Conservation (phyloP, 1,140 invertebrate genomes). For the Dryas iulia region DNA sequence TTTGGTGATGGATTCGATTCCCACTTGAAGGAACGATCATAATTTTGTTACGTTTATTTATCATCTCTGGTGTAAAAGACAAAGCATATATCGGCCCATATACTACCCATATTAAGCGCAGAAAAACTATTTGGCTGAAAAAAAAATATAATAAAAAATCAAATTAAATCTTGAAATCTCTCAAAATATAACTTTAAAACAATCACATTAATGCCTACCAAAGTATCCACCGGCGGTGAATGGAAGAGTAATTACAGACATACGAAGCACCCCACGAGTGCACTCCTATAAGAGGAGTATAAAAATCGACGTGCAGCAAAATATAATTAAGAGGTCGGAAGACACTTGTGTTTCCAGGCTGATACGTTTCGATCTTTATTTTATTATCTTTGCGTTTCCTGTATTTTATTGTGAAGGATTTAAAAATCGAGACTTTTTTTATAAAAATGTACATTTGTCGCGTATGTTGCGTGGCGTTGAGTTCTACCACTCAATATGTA, state of each 20-base stretch:
- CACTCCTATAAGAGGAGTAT: not conserved
- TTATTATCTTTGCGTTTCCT: not conserved
- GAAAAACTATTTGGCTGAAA: too few species aligned
- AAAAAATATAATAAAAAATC: too few species aligned
- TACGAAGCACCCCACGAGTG: not conserved
- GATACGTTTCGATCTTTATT: not conserved
- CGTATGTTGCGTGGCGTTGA: not conserved
- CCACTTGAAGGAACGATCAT: too few species aligned
- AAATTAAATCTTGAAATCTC: too few species aligned
- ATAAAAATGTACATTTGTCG: too few species aligned
- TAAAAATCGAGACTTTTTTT: too few species aligned
- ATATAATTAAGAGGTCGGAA: not conserved
- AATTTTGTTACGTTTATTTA: too few species aligned
- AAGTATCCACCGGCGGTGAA: not conserved
- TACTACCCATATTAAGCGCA: too few species aligned
- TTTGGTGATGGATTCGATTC: too few species aligned
- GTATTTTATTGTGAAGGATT: not conserved
- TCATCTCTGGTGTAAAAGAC: too few species aligned
- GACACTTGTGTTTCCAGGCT: not conserved
- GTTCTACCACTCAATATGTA: not conserved
- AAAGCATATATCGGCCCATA: too few species aligned
- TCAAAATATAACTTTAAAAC: not conserved
- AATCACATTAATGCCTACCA: not conserved
- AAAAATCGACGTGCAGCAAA: not conserved
- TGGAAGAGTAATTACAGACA: constrained; percentile 5